Conservation (phyloP, 2,797 vertebrate genomes). For the Craterocephalus amniculus region DNA sequence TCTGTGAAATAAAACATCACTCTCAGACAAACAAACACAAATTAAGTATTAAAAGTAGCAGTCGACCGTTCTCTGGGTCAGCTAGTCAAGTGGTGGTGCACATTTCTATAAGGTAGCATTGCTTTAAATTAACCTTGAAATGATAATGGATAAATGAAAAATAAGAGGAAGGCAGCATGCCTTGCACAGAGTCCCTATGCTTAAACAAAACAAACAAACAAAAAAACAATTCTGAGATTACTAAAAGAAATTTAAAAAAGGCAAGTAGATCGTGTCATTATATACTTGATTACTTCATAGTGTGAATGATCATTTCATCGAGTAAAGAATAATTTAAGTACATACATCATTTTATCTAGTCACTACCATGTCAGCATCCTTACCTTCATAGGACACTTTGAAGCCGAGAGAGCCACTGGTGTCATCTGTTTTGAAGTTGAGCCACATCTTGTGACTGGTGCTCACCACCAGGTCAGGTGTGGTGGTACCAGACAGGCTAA, state of each 20-base stretch:
- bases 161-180: too few species aligned
- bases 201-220: too few species aligned
- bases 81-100: too few species aligned
- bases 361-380: background rate
- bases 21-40: too few species aligned
- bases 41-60: too few species aligned
- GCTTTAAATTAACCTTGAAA: too few species aligned
- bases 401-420: conserved; percentile 95
- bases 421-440: conserved; percentile 97
- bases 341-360: background rate
- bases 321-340: conserved; percentile 2
- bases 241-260: background rate
- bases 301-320: background rate
- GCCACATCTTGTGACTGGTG: conserved; percentile 98
- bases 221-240: too few species aligned
- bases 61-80: too few species aligned
- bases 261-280: background rate
- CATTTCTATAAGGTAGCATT: too few species aligned
- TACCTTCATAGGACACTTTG: conserved; percentile 97
- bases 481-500: conserved; percentile 92
- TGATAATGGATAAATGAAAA: too few species aligned
- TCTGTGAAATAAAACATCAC: too few species aligned
- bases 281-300: background rate
- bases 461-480: conserved; percentile 98
- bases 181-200: too few species aligned